A percentile compares a stretch with the other conserved stretches of the same genome.
Evolutionary conservation across 2,113 vertebrate genomes (phyloP).

Genomic region (Lepisosteus oculatus): DNA sequence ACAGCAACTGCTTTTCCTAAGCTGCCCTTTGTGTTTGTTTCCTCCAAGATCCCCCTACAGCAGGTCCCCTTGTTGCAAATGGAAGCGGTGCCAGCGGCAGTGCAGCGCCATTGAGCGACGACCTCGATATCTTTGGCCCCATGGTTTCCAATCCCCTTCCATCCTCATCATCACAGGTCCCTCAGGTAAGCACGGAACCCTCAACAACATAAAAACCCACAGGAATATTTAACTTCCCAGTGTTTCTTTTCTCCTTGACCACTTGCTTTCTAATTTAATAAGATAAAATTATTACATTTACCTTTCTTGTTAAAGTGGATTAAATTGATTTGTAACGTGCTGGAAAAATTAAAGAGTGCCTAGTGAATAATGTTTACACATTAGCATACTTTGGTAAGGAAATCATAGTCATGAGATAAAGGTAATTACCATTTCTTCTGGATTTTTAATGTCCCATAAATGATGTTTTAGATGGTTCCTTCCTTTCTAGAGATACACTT

Average conservation of each 20-base stretch:
- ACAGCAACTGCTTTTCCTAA: too few species aligned
- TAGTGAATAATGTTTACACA: slow-evolving; percentile 8
- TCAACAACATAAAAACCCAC: too few species aligned
- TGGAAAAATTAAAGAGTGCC: slow-evolving; percentile 18
- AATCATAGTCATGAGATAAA: neutral
- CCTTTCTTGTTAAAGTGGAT: slow-evolving; percentile 31
- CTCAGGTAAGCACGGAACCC: neutral
- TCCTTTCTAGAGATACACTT: neutral
- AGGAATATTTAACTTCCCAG: too few species aligned
- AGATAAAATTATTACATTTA: slow-evolving; percentile 28
- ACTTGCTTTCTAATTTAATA: too few species aligned
- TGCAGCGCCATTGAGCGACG: slow-evolving; percentile 70
- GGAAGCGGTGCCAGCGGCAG: slow-evolving; percentile 55
- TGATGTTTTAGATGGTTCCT: neutral
- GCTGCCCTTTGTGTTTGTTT: slow-evolving; percentile 3
- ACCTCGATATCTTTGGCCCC: slow-evolving; percentile 94
- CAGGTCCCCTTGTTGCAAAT: slow-evolving; percentile 64
- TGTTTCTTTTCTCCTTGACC: too few species aligned
- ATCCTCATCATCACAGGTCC: slow-evolving; percentile 58
- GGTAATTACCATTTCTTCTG: neutral
- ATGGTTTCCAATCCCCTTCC: slow-evolving; percentile 97
- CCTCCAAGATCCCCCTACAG: slow-evolving; percentile 75
- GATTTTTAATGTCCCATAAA: neutral
- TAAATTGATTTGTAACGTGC: slow-evolving; percentile 34
- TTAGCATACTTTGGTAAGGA: slow-evolving; percentile 5